A percentile compares a stretch with the other conserved stretches of the same genome.
These are phyloP conservation scores for Rattus norvegicus DNA, from an alignment of 2,113 vertebrate species.

Conservation along the genomic window DNA sequence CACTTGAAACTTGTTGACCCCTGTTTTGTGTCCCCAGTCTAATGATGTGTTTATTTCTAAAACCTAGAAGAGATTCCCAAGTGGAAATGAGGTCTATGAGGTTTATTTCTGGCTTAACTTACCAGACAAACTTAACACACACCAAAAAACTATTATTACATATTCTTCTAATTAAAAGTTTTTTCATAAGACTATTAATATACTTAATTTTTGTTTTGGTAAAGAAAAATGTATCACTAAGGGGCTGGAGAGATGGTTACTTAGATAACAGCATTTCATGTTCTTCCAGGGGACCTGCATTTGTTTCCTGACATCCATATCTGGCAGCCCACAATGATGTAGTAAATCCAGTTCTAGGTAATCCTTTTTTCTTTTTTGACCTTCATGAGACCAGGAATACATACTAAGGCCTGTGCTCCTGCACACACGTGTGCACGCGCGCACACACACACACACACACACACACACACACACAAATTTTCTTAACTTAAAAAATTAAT, in stretches of 20 bases:
- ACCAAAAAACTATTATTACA: background rate
- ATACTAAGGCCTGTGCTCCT: background rate
- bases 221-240: conserved; percentile 5
- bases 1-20: background rate
- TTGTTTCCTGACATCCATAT: background rate
- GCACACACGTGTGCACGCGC: no score
- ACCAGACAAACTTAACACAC: background rate
- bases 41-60: background rate
- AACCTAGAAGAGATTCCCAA: background rate
- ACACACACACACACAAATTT: background rate
- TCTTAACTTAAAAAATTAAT: background rate
- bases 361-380: background rate
- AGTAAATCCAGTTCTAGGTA: background rate
- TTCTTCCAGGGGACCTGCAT: background rate
- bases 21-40: background rate
- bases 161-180: background rate
- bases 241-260: background rate
- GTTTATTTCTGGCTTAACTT: conserved; percentile 15
- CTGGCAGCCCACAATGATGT: background rate
- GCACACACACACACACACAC: background rate
- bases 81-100: background rate
- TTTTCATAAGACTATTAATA: conserved; percentile 11
- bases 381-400: background rate
- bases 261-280: background rate
- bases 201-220: background rate